Base-by-base conservation (phyloP, 92 coral and sea anemone species). In the Palythoa caribaeorum region DNA sequence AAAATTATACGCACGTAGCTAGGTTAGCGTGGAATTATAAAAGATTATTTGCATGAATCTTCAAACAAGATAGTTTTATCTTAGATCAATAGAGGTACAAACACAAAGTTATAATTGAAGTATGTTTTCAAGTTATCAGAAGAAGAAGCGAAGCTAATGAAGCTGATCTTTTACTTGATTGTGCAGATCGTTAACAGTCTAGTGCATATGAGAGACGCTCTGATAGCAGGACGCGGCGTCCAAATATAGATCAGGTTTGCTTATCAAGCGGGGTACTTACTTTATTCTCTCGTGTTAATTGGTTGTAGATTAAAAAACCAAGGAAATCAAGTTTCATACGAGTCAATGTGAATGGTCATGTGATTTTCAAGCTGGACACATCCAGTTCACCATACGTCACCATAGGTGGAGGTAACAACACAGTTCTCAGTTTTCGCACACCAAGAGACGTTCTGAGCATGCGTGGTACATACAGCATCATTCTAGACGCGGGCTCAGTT, bases 401-500 rank as follows among this genome's bases (percentile, higher is more conserved):
- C 6, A 57, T 80, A 39, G 16, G 71, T 37, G 84, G 84, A 62
- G 84, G 78, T 48, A 88, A 91, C 53, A 62, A 39, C 13, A 91
- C 87, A 1, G 57, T 73, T 37, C 81, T 91, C 76, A 60, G 21
- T 16, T 91, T 91, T 79, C 77, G 89, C 12, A 76, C 84, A 6
- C 89, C 89, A 14, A 50, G 70, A 6, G 89, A 88, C 2, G 87
- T 86, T 55, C 50, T 91, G 78, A 91, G 91, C 40, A 91, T 91
- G 94, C 85, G 39, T 6, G 94, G 94, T 5, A 75, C 78, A 4
- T 91, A 91, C 83, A 80, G 89, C 39, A 84, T 91, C 76, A 20
- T 88, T 52, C 78, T 91, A 16, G 94, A 91, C 17, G 72, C 14
- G 5, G 94, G 94, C n/a, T 87, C 94, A 9, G 94, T 91, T n/a